These are phyloP conservation scores for Carpatolechia fugitivella DNA, from an alignment of 2,888 invertebrate species.

Conservation along the genomic window DNA sequence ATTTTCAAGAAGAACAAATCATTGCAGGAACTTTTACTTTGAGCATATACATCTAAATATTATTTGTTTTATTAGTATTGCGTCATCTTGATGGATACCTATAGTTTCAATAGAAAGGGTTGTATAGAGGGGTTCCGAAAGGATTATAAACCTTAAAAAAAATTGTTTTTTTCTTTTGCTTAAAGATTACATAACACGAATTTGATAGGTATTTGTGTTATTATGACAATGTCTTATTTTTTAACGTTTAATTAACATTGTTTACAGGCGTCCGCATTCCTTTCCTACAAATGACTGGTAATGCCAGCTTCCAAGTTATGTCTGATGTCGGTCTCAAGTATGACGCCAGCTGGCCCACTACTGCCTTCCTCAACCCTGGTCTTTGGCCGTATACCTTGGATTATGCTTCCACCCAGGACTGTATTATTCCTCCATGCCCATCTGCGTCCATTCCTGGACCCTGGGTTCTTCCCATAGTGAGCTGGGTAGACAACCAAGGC, in stretches of 20 bases:
- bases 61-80: too few species aligned
- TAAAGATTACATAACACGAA: too few species aligned
- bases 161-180: too few species aligned
- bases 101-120: too few species aligned
- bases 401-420: slow-evolving; percentile 77
- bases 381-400: slow-evolving; percentile 86
- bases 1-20: too few species aligned
- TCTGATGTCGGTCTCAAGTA: slow-evolving; percentile 70
- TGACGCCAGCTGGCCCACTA: slow-evolving; percentile 82
- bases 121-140: too few species aligned
- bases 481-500: slow-evolving; percentile 66
- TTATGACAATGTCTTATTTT: background rate
- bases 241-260: background rate
- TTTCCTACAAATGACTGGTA: slow-evolving; percentile 77
- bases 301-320: slow-evolving; percentile 79
- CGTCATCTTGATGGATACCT: too few species aligned
- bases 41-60: too few species aligned
- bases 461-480: slow-evolving; percentile 84
- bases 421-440: slow-evolving; percentile 78
- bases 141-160: too few species aligned
- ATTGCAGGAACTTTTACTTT: too few species aligned
- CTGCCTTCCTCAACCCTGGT: slow-evolving; percentile 52
- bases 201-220: too few species aligned
- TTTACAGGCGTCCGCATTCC: slow-evolving; percentile 73
- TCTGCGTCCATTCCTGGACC: slow-evolving; percentile 76